Evolutionary conservation across 2,113 vertebrate species (phyloP), one percentile per base, ranked within the genome.

Genomic region (Cyprinus carpio): DNA sequence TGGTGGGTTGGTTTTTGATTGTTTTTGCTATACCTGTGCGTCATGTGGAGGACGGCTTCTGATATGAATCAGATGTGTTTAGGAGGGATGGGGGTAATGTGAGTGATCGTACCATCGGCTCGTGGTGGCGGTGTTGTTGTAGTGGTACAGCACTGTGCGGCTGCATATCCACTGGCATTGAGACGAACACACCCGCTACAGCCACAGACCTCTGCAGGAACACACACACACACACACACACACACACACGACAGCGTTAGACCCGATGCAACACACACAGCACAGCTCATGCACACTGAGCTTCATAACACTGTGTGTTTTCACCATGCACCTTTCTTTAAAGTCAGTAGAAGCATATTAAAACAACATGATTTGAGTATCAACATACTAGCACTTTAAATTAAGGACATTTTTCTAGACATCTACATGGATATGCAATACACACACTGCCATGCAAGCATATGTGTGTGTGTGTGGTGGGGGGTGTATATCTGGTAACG

Each of bases 151-250:
- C 91, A 93, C 93, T 90, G 87, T 94, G 95, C 88, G 95, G 93
- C 93, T 95, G 95, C 95, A 95, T 95, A 91, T 95, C 94, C 92
- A 94, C 94, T 91, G 92, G 93, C 95, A 95, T 95, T 82, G 93
- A 91, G 91, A 93, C 92, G 81, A 87, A 89, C 69, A 84, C 87
- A 86, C 79, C 72, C 74, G 64, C 89, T 90, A 91, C 91, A 91
- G 91, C 91, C 91, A 91, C 81, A 90, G 89, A 90, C 90, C 84
- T 92, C 92, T 93, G 89, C 84, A 90, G 86, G 78, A 34, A 76
- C 25, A 91, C 84, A 90, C 54, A 82, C 27, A 46, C 46, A 56
- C 65, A 78, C 31, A 43, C 67, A 54, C 51, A 56, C 51, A 18
- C 51, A 54, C 54, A 58, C 20, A 80, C 31, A 75, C 56, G 6